Conservation (phyloP, 2,888 invertebrate genomes). For the Morpho helenor region DNA sequence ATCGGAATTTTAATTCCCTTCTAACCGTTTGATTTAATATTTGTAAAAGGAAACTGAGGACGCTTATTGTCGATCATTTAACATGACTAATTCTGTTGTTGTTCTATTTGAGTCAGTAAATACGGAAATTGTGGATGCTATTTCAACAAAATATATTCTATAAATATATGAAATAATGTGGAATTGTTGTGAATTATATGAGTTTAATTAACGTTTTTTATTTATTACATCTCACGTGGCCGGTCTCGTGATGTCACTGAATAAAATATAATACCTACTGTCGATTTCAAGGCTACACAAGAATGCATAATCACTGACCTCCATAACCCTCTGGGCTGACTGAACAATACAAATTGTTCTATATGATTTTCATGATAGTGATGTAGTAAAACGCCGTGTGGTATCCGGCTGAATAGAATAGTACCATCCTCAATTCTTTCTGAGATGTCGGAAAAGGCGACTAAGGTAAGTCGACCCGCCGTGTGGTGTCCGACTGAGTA, state of each 20-base stretch:
- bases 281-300: constrained; percentile 37
- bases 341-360: constrained; percentile 3
- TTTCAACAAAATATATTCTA: too few species aligned
- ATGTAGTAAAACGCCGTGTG: too few species aligned
- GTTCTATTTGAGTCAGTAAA: too few species aligned
- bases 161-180: too few species aligned
- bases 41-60: constrained; percentile 8
- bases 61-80: neutral
- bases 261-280: constrained; percentile 25
- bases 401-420: too few species aligned
- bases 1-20: constrained; percentile 28
- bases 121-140: too few species aligned
- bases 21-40: constrained; percentile 13
- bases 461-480: too few species aligned
- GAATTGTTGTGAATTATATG: neutral
- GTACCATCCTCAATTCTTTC: too few species aligned
- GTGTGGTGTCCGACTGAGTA: too few species aligned
- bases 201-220: constrained; percentile 6
- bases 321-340: too few species aligned
- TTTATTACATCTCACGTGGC: constrained; percentile 37
- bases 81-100: neutral
- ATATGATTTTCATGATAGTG: too few species aligned
- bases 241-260: constrained; percentile 41
- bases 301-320: constrained; percentile 6
- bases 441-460: too few species aligned